Percentiles rank a stretch among this genome's conserved stretches.
Conservation (phyloP, 2,797 vertebrate species). For the Microtus californicus region DNA sequence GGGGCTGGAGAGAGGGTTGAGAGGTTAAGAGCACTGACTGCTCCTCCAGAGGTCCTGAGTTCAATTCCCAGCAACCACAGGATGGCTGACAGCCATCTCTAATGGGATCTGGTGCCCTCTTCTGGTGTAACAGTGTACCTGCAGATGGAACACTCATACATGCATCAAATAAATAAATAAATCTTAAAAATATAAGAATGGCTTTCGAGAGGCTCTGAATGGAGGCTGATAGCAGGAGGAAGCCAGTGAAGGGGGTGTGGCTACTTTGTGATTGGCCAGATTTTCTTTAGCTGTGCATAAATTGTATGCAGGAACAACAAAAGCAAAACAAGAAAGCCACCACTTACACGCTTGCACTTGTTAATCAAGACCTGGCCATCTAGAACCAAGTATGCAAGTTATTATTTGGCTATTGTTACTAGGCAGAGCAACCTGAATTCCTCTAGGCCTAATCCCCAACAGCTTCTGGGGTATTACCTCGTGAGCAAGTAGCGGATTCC, state of each 20-base stretch:
- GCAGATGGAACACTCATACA: too few relatives aligned
- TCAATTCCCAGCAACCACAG: too few relatives aligned
- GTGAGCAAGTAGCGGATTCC: accelerated
- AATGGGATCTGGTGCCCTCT: too few relatives aligned
- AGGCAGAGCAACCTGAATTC: constrained; percentile 2
- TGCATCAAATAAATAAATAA: too few relatives aligned
- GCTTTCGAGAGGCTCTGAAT: not conserved
- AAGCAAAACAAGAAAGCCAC: not conserved
- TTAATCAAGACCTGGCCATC: not conserved
- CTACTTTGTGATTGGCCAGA: not conserved
- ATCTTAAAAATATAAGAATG: not conserved
- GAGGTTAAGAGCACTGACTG: too few relatives aligned
- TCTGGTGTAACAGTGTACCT: too few relatives aligned
- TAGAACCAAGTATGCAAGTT: not conserved
- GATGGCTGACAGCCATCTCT: too few relatives aligned
- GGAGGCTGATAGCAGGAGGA: not conserved
- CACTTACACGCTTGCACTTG: not conserved
- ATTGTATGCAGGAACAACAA: not conserved
- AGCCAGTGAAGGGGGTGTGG: not conserved
- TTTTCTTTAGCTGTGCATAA: constrained; percentile 8
- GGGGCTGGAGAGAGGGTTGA: not conserved
- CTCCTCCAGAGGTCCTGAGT: too few relatives aligned
- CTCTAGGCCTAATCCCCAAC: not conserved
- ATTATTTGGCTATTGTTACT: not conserved
- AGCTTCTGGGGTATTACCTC: not conserved